phyloP scores from a whole-genome alignment of 2,113 vertebrate genomes.

The Ifrita kowaldi region DNA sequence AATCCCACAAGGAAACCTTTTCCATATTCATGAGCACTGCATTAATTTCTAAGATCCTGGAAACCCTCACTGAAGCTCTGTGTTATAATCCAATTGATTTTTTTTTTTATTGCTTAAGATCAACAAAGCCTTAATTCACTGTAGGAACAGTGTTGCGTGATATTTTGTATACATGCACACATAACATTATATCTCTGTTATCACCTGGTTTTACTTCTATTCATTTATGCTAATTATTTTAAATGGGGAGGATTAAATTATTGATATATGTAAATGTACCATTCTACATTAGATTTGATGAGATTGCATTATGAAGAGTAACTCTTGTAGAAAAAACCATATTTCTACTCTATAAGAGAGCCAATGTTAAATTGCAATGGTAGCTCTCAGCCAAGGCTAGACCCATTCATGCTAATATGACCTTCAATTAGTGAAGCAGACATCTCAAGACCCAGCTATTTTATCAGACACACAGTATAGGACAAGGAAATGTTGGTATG shows the following conservation, averaged over 20 bases:
- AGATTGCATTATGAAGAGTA: not conserved
- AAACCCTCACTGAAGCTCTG: not conserved
- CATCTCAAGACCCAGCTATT: constrained; percentile 4
- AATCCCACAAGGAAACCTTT: constrained; percentile 29
- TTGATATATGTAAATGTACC: not conserved
- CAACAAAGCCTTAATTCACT: constrained; percentile 9
- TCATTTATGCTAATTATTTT: not conserved
- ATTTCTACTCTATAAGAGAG: not conserved
- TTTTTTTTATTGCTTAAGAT: not conserved
- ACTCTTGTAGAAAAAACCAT: not conserved
- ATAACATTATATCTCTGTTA: not conserved
- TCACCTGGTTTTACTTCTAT: not conserved
- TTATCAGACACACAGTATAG: not conserved
- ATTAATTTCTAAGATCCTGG: constrained; percentile 1
- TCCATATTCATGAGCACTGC: constrained; percentile 46
- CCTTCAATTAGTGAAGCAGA: constrained; percentile 59
- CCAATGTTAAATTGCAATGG: not conserved
- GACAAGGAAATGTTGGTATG: constrained; percentile 1
- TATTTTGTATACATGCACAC: not conserved
- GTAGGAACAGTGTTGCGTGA: not conserved
- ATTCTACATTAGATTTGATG: not conserved
- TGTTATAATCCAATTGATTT: not conserved
- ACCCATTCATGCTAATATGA: constrained; percentile 56
- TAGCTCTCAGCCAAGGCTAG: constrained; percentile 33
- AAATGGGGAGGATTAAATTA: not conserved